Evolutionary conservation across 2,797 vertebrate species (phyloP).

Genomic region (Alectoris magna): DNA sequence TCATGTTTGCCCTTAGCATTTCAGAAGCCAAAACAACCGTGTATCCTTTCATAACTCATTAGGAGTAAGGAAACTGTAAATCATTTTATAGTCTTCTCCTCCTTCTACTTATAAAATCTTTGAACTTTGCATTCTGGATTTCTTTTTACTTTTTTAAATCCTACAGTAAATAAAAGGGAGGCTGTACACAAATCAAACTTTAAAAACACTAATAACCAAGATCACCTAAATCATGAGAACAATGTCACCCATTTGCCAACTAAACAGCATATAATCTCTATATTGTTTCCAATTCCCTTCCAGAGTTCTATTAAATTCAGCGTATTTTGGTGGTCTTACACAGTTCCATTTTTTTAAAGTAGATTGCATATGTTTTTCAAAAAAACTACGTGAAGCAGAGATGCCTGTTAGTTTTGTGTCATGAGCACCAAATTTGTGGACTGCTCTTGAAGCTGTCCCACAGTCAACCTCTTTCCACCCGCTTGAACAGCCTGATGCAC

Average conservation of each 20-base stretch:
- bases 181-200: constrained; percentile 11
- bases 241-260: not conserved
- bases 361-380: not conserved
- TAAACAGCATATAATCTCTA: not conserved
- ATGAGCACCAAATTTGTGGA: not conserved
- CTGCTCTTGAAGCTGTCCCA: not conserved
- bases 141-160: not conserved
- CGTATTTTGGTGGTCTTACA: not conserved
- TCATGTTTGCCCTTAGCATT: not conserved
- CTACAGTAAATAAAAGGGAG: not conserved
- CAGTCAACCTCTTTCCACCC: not conserved
- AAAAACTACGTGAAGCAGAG: not conserved
- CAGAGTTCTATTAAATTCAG: not conserved
- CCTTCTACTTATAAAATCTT: constrained; percentile 15
- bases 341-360: not conserved
- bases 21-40: constrained; percentile 27
- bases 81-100: not conserved
- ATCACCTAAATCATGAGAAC: constrained; percentile 30
- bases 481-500: constrained; percentile 24
- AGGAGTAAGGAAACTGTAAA: constrained; percentile 46
- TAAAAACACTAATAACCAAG: not conserved
- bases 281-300: not conserved
- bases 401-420: not conserved
- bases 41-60: constrained; percentile 10
- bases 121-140: not conserved